phyloP scores from a whole-genome alignment of 2,113 vertebrate species.

The Monopterus albus region DNA sequence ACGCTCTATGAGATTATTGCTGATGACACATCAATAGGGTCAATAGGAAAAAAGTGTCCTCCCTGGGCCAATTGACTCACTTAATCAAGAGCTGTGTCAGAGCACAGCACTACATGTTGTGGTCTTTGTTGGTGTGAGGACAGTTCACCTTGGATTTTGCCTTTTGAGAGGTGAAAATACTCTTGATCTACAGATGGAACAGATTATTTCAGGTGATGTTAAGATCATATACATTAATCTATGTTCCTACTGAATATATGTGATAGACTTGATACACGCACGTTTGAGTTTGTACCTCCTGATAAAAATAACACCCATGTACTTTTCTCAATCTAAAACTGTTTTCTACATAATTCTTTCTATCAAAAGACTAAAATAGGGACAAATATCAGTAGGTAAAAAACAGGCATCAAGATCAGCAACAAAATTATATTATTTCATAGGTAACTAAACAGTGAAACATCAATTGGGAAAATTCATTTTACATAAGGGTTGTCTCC shows the following conservation, averaged over 20 bases:
- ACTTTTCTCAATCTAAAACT: neutral
- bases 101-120: conserved; percentile 5
- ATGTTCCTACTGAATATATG: neutral
- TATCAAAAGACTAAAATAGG: neutral
- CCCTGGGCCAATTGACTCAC: conserved; percentile 70
- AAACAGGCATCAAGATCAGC: neutral
- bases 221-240: conserved; percentile 18
- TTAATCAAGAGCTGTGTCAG: conserved; percentile 69
- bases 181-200: conserved; percentile 34
- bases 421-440: neutral
- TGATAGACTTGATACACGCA: neutral
- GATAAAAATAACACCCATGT: neutral
- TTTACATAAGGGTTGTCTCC: neutral
- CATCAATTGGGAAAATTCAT: neutral
- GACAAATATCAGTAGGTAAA: no score
- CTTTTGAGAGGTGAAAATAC: conserved; percentile 36
- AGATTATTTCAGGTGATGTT: conserved; percentile 32
- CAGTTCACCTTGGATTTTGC: conserved; percentile 58
- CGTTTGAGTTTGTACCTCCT: neutral
- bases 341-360: neutral
- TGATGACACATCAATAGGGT: conserved; percentile 78
- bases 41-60: conserved; percentile 72
- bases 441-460: conserved; percentile 5
- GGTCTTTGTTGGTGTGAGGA: conserved; percentile 44
- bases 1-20: conserved; percentile 70